phyloP scores from a whole-genome alignment of 1,140 invertebrate genomes.

The Brachionus asplanchnoidis region DNA sequence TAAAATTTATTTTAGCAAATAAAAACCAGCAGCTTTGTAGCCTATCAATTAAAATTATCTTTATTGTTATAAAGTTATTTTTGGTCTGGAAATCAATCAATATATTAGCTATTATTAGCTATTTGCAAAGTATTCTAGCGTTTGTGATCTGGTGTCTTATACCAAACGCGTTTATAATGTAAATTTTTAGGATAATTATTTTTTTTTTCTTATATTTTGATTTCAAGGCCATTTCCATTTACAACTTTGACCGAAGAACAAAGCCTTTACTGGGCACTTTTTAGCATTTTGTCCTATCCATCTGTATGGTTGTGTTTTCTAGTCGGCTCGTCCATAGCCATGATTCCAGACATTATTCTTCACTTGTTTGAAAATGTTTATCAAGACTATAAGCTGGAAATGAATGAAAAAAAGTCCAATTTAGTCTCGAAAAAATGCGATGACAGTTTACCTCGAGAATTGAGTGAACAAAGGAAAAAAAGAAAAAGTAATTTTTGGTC shows the following conservation, averaged over 20 bases:
- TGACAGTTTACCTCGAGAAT: background rate
- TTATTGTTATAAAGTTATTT: background rate
- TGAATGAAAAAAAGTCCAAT: background rate
- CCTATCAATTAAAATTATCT: no score
- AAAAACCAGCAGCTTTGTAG: no score
- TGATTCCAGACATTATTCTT: conserved; percentile 62
- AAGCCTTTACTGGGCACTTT: conserved; percentile 64
- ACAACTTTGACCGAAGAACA: conserved; percentile 43
- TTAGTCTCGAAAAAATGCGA: background rate
- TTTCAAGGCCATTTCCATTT: conserved; percentile 1
- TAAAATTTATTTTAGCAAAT: background rate
- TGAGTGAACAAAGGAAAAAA: background rate
- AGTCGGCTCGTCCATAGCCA: conserved; percentile 59
- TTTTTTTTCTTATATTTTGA: background rate
- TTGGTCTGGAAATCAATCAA: conserved; percentile 22
- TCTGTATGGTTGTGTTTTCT: conserved; percentile 64
- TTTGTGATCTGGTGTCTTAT: background rate
- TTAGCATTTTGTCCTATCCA: conserved; percentile 60
- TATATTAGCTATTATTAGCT: background rate
- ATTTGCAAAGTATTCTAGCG: background rate
- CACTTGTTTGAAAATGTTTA: conserved; percentile 44
- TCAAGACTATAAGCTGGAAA: background rate
- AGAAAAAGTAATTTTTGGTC: background rate
- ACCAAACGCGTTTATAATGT: background rate
- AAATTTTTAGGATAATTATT: background rate